phyloP scores from a whole-genome alignment of 2,888 invertebrate species.

The Drosophila paranaensis region DNA sequence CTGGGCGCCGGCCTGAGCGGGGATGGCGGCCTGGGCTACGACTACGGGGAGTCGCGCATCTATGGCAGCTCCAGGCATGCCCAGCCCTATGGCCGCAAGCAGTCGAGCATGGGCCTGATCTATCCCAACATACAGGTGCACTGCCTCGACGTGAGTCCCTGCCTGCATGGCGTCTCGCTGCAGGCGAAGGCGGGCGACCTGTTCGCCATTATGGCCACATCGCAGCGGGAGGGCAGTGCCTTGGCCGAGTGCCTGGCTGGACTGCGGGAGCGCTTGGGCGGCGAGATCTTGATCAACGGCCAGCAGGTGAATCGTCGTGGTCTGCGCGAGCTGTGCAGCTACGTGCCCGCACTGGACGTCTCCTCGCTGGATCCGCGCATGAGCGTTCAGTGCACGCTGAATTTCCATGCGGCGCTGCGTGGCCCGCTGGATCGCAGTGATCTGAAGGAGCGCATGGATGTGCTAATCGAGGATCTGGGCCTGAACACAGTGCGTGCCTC shows the following conservation, averaged over 20 bases:
- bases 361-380: constrained; percentile 88
- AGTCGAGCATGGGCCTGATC: constrained; percentile 83
- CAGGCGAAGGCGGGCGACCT: constrained; percentile 96
- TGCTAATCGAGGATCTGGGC: constrained; percentile 95
- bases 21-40: constrained; percentile 70
- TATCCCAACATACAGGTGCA: constrained; percentile 85
- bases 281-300: constrained; percentile 95
- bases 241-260: constrained; percentile 95
- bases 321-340: constrained; percentile 89
- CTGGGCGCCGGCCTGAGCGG: constrained; percentile 87
- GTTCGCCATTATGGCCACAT: constrained; percentile 95
- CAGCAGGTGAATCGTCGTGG: constrained; percentile 90
- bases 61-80: constrained; percentile 79
- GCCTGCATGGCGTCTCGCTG: constrained; percentile 89
- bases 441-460: constrained; percentile 91
- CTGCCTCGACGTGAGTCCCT: constrained; percentile 94
- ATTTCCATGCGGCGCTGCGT: constrained; percentile 91
- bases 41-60: constrained; percentile 82
- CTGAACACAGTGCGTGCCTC: constrained; percentile 95
- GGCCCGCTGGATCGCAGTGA: constrained; percentile 86
- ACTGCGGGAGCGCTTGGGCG: constrained; percentile 88
- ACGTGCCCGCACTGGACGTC: constrained; percentile 83
- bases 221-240: constrained; percentile 93
- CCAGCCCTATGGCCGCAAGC: constrained; percentile 75
- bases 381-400: constrained; percentile 95